Evolutionary conservation across 2,797 vertebrate genomes (phyloP), one percentile per base, ranked within the genome.

Genomic region (Yasuhikotakia modesta): DNA sequence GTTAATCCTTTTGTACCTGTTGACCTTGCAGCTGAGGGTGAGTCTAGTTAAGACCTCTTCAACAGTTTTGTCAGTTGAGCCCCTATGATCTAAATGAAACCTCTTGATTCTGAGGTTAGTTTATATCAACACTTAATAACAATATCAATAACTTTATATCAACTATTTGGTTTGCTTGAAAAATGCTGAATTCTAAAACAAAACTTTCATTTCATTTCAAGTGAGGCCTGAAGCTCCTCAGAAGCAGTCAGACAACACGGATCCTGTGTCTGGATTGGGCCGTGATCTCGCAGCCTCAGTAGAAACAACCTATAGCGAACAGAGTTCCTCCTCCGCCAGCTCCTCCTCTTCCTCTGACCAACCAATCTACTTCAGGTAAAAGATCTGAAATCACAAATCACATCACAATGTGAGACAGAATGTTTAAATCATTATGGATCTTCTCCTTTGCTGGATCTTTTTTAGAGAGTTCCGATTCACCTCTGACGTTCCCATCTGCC

Each of bases 391-490:
- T 58, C 19, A 43, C 39, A 14, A n/a, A 48, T 10, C 6, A 4
- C 79, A 70, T n/a, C 0, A 30, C 2, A 30, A 3, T 17, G 14
- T 17, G 6, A 5, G 46, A 45, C 16, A 39, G 21, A 52, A 27
- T 12, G 17, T 74, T 3, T 45, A 0, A 35, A 53, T 69, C 27
- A 24, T 39, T 14, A 64, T 35, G 19, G 70, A 53, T 4, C 0
- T 24, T 17, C 13, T 61, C 39, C 35, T 6, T 5, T 53, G 14
- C 70, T 79, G 24, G 48, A 21, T 82, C 67, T 48, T 46, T 64
- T 16, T n/a, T 82, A 98, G 96, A 87, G 96, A 98, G 89, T 98
- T 97, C 81, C 95, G 96, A 68, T 98, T 98, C 85, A 96, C 94
- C 0, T 96, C 96, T 0, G 96, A 98, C 90, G 96, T 98, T 86